Evolutionary conservation across 1,140 invertebrate species (phyloP), one percentile per base, ranked within the genome.

Genomic region (Solenopsis invicta): DNA sequence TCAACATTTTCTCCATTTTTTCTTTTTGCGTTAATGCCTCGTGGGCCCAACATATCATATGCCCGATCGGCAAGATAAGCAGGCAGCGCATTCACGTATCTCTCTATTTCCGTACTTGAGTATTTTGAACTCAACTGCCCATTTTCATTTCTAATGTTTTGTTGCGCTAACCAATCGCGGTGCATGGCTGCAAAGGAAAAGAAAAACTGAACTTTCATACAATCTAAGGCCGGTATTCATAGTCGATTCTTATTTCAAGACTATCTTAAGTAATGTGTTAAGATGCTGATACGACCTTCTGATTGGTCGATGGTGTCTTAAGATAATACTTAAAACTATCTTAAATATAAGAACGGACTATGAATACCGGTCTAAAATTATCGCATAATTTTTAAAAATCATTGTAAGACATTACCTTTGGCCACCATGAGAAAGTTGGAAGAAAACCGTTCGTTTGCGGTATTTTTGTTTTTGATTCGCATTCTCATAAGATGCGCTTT

Each of bases 11-110:
- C 5, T 59, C 4, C n/a, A n/a, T n/a, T n/a, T n/a, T n/a, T n/a
- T n/a, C n/a, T n/a, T n/a, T n/a, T 76, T n/a, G 4, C 24, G 24
- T 41, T 74, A 4, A 18, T 34, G n/a, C 74, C 74, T n/a, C 52
- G 72, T 59, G 52, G n/a, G 6, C 41, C 56, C 18, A 62, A 56
- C 56, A 77, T 77, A 77, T 77, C 75, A 34, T 77, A 77, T 0
- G 16, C 37, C 41, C 59, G 21, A 77, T 77, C 75, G 1, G 75
- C 59, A 4, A 77, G 75, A 2, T 77, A 77, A 62, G 59, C 75
- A 5, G 75, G 75, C 2, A 77, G 75, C 6, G 21, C 2, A 62
- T 77, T 77, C 8, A 77, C 59, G 9, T 77, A 64, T 6, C 62
- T 77, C 4, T 77, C 75, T 1, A 77, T 41, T 77, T 77, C 56